Base-by-base conservation (phyloP, 2,113 vertebrate species). In the Anas platyrhynchos region DNA sequence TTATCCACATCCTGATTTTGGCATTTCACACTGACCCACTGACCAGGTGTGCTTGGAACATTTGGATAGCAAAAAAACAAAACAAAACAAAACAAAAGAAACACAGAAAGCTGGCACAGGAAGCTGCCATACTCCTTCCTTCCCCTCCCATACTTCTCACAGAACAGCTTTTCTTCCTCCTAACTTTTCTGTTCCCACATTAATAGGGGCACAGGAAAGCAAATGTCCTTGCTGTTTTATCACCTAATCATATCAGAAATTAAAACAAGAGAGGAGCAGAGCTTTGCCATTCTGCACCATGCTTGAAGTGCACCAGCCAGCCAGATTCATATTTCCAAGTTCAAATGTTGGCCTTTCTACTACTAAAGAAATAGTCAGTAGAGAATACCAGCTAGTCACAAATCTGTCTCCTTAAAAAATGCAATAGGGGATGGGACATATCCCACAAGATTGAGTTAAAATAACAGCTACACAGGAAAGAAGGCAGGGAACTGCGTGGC, bases 401-500 rank as follows among this genome's bases (percentile, higher is more conserved):
- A 91, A 54, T 31, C 62, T 56, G 10, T 31, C 56, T 79, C 20
- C 74, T 87, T 68, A 69, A 89, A 79, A 84, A 91, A 76, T 17
- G 36, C 69, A 58, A 31, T 11, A 92, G 38, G 21, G 58, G 62
- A 55, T 79, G 4, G 62, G 71, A 82, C 0, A 5, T 43, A 67
- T 71, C 86, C 76, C 88, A 54, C 61, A 93, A 86, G 83, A 63
- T 61, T 48, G 41, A 83, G 76, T 77, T 88, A 82, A 95, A 91
- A 55, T 83, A 97, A 81, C n/a, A 86, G 21, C 89, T 85, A 83
- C 78, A 88, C 21, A 69, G 73, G 79, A 61, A 93, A 83, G 66
- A 38, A 89, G 54, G 61, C 58, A 88, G n/a, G 25, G 50, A 93
- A 72, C 63, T 63, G 26, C 4, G 9, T 29, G 46, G 86, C 68